Percentiles rank a stretch among this genome's conserved stretches.
Evolutionary conservation across 2,113 vertebrate species (phyloP).

Genomic region (Entosphenus tridentatus): DNA sequence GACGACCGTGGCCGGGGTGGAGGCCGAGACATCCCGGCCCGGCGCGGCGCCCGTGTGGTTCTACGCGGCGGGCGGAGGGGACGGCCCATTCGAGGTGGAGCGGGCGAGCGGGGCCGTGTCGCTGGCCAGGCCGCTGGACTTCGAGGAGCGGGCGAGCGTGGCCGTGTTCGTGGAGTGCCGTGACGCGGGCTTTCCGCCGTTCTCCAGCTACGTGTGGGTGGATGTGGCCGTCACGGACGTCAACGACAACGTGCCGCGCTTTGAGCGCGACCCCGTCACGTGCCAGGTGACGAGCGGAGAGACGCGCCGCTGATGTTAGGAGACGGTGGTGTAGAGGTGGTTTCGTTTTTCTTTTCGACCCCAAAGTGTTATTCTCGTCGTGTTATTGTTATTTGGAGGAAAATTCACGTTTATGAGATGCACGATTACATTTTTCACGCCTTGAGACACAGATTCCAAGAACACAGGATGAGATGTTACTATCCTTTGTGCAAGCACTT

Average conservation of each 20-base stretch:
- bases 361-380: too few relatives aligned
- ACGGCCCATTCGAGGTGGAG: conserved; percentile 58
- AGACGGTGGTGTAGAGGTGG: too few relatives aligned
- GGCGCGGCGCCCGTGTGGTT: conserved; percentile 57
- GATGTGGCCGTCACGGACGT: conserved; percentile 55
- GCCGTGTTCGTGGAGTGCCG: conserved; percentile 77
- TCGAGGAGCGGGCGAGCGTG: conserved; percentile 60
- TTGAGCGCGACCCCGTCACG: conserved; percentile 20
- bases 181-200: conserved; percentile 76
- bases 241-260: conserved; percentile 62
- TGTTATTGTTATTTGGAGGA: too few relatives aligned
- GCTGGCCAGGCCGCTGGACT: conserved; percentile 44
- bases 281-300: too few relatives aligned
- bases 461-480: too few relatives aligned
- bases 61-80: conserved; percentile 63
- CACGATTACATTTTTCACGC: too few relatives aligned
- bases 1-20: conserved; percentile 44
- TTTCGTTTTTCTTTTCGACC: too few relatives aligned
- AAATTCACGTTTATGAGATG: too few relatives aligned
- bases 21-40: conserved; percentile 48
- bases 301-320: too few relatives aligned
- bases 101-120: conserved; percentile 65
- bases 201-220: conserved; percentile 68
- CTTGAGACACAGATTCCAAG: too few relatives aligned
- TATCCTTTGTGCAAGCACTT: too few relatives aligned